Conservation (phyloP, 2,888 invertebrate genomes). For the Heliconius hortense region DNA sequence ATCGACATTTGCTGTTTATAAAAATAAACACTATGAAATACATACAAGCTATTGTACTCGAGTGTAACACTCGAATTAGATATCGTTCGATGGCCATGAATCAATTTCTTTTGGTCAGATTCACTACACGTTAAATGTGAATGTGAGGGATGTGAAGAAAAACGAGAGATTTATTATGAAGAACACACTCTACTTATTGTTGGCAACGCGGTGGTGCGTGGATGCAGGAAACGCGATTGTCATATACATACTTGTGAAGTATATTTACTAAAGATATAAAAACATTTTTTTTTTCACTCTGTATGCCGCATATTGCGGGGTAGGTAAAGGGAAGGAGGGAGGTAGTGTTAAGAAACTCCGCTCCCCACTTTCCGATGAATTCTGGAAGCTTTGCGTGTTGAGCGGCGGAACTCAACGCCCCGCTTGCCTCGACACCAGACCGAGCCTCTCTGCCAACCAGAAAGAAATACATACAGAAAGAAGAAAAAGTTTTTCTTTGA, state of each 20-base stretch:
- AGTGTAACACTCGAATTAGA: slow-evolving; percentile 18
- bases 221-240: slow-evolving; percentile 24
- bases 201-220: slow-evolving; percentile 25
- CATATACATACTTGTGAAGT: not conserved
- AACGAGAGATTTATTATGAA: not conserved
- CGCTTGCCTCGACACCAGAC: no score
- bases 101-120: slow-evolving; percentile 36
- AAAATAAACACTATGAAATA: not conserved
- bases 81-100: slow-evolving; percentile 31
- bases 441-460: no score
- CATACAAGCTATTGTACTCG: slow-evolving; percentile 3
- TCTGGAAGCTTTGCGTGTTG: no score
- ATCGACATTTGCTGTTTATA: not conserved
- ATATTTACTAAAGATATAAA: not conserved
- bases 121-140: slow-evolving; percentile 34
- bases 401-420: no score
- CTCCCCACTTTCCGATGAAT: no score
- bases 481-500: not conserved
- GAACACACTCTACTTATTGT: slow-evolving; percentile 16
- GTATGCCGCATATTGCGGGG: no score
- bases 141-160: slow-evolving; percentile 11
- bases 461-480: no score
- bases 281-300: not conserved
- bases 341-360: no score
- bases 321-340: no score